Evolutionary conservation across 1,140 invertebrate species (phyloP).

Genomic region (Drosophila nigromelanica): DNA sequence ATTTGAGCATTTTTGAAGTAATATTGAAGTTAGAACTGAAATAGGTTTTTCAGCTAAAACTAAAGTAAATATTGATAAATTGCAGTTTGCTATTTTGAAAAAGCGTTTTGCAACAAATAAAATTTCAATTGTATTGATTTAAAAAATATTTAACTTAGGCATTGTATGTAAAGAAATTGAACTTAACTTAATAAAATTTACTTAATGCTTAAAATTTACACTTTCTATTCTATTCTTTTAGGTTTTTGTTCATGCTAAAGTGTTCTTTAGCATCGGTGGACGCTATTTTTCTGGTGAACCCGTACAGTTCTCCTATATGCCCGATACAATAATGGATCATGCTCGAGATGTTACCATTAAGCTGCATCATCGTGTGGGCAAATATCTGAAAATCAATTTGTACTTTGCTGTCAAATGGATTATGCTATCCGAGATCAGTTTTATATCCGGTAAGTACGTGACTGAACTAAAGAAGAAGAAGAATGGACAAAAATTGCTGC

Average conservation of each 20-base stretch:
- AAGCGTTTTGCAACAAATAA: too few species aligned
- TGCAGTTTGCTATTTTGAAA: too few species aligned
- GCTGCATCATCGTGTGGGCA: constrained; percentile 90
- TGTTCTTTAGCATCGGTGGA: constrained; percentile 92
- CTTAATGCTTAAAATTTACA: too few species aligned
- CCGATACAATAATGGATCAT: constrained; percentile 91
- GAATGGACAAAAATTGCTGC: constrained; percentile 10
- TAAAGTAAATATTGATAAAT: background rate
- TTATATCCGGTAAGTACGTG: constrained; percentile 88
- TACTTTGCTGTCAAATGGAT: constrained; percentile 95
- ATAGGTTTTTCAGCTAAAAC: background rate
- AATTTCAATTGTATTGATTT: too few species aligned
- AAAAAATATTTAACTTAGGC: too few species aligned
- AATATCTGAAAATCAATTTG: constrained; percentile 91
- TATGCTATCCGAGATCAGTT: constrained; percentile 93
- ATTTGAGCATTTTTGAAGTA: background rate
- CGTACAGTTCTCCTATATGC: constrained; percentile 88
- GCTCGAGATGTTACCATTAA: constrained; percentile 93
- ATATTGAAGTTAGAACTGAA: background rate
- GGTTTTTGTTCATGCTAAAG: constrained; percentile 88
- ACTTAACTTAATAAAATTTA: too few species aligned
- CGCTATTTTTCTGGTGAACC: constrained; percentile 87
- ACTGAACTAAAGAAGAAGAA: constrained; percentile 15
- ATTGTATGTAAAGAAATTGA: too few species aligned
- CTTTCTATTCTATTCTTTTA: constrained; percentile 57